A percentile compares a stretch with the other conserved stretches of the same genome.
Evolutionary conservation across 1,140 invertebrate genomes (phyloP).

Genomic region (Brachionus rubens): DNA sequence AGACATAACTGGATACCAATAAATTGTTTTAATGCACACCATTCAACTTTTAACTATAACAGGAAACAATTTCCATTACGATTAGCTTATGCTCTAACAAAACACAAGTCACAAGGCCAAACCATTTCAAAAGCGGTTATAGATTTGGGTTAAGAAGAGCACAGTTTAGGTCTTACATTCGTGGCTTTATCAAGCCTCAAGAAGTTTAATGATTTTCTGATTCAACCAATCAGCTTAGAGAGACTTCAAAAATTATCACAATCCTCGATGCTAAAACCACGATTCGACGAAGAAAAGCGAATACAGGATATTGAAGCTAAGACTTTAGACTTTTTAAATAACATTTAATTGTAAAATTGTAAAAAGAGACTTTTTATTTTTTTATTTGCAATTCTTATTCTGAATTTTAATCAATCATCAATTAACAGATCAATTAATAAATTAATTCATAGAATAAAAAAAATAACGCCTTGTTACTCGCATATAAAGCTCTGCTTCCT

Average conservation of each 20-base stretch:
- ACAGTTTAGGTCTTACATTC: neutral
- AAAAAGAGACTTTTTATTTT: no score
- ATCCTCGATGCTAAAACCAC: neutral
- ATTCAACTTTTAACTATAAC: neutral
- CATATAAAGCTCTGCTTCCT: no score
- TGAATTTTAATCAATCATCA: no score
- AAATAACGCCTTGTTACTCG: no score
- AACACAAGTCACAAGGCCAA: conserved; percentile 2
- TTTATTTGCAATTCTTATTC: no score
- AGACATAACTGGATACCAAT: conserved; percentile 5
- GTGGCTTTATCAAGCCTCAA: neutral
- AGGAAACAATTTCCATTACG: neutral
- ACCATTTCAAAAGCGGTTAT: neutral
- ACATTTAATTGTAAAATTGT: no score
- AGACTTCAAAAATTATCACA: neutral
- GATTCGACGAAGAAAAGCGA: neutral
- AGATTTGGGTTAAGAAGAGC: neutral
- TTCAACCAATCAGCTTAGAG: neutral
- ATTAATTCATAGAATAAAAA: no score
- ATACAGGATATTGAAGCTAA: neutral
- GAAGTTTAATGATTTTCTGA: neutral
- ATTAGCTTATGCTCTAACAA: conserved; percentile 7
- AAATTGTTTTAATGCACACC: neutral
- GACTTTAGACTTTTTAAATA: neutral
- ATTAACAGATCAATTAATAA: no score